These are phyloP conservation scores for Callionymus lyra DNA, from an alignment of 2,113 vertebrate genomes.

Conservation along the genomic window DNA sequence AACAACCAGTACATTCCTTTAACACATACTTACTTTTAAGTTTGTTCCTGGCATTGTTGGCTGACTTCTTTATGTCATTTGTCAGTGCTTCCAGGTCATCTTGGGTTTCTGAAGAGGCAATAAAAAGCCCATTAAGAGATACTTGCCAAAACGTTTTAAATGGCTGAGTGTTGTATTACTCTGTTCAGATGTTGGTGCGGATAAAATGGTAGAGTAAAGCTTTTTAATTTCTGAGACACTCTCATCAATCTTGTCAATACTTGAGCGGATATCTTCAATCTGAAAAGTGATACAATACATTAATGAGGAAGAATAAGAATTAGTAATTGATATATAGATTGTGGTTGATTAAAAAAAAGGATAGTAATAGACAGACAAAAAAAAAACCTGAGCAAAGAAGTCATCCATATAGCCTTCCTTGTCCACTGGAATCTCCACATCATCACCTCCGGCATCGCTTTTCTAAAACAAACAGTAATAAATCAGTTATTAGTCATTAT, in stretches of 20 bases:
- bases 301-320: not conserved
- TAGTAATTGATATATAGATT: constrained; percentile 1
- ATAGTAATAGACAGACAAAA: no score
- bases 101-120: constrained; percentile 79
- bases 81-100: constrained; percentile 87
- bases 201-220: constrained; percentile 89
- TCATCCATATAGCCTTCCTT: constrained; percentile 95
- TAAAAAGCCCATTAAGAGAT: no score
- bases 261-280: constrained; percentile 87
- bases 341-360: no score
- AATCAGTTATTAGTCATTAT: no score
- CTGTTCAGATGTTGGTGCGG: constrained; percentile 88
- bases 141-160: no score
- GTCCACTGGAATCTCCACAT: constrained; percentile 86
- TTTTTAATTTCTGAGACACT: constrained; percentile 89
- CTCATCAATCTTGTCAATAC: constrained; percentile 89
- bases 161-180: constrained; percentile 70
- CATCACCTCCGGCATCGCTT: constrained; percentile 76
- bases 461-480: no score
- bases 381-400: constrained; percentile 84
- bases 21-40: constrained; percentile 93
- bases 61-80: constrained; percentile 87
- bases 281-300: constrained; percentile 30
- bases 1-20: no score
- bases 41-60: constrained; percentile 87